Conservation (phyloP, 2,797 vertebrate species). For the Enteromius radiatus region DNA sequence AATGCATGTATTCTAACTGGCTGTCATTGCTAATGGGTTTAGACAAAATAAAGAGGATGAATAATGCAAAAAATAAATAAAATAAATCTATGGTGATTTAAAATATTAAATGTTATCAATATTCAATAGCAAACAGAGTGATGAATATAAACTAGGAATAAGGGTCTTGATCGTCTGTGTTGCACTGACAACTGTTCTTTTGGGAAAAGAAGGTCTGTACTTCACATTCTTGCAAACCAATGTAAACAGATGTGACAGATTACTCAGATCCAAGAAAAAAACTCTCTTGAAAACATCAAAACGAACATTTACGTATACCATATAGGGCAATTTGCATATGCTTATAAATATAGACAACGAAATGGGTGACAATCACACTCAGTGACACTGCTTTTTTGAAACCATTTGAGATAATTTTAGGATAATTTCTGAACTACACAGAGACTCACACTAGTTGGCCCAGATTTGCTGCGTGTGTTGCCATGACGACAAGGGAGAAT, state of each 20-base stretch:
- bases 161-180: not conserved
- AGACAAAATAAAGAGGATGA: not conserved
- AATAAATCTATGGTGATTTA: not conserved
- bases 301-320: not conserved
- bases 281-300: not conserved
- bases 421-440: slow-evolving; percentile 27
- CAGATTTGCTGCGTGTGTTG: slow-evolving; percentile 61
- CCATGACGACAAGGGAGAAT: slow-evolving; percentile 63
- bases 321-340: not conserved
- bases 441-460: slow-evolving; percentile 24
- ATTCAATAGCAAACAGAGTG: not conserved
- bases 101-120: not conserved
- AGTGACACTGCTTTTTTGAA: not conserved
- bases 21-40: not conserved
- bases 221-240: not conserved
- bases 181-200: not conserved
- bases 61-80: not conserved
- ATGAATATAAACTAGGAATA: not conserved
- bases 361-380: not conserved
- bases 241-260: not conserved
- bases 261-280: not conserved
- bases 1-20: not conserved
- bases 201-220: not conserved
- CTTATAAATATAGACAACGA: not conserved
- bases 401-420: slow-evolving; percentile 16